phyloP scores from a whole-genome alignment of 1,140 invertebrate species.

The Eueides isabella region DNA sequence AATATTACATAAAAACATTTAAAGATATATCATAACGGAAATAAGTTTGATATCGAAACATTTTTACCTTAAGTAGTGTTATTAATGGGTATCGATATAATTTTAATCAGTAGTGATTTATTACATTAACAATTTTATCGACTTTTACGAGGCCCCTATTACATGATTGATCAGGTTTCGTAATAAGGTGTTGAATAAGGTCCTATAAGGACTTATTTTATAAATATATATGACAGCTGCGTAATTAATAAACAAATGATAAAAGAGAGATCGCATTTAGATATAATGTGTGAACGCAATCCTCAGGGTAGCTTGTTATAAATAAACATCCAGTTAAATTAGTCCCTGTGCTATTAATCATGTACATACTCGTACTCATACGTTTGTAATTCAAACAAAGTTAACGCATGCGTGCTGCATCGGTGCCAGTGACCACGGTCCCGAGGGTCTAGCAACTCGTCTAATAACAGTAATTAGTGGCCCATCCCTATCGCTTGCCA shows the following conservation, averaged over 20 bases:
- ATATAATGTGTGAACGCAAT: conserved; percentile 27
- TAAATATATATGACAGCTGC: background rate
- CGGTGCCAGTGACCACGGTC: conserved; percentile 52
- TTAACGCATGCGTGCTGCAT: conserved; percentile 42
- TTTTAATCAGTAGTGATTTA: conserved; percentile 15
- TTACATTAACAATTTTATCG: conserved; percentile 10
- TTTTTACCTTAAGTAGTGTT: conserved; percentile 6
- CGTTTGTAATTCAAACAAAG: conserved; percentile 39
- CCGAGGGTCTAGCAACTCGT: conserved; percentile 56
- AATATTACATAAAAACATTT: background rate
- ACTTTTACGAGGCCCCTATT: conserved; percentile 3
- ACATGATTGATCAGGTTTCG: conserved; percentile 10
- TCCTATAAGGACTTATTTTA: background rate
- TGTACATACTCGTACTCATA: conserved; percentile 17
- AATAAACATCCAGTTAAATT: conserved; percentile 47
- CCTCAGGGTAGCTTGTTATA: conserved; percentile 32
- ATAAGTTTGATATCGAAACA: background rate
- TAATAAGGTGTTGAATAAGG: background rate
- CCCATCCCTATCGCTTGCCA: conserved; percentile 50
- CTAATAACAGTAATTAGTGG: conserved; percentile 75
- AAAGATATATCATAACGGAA: conserved; percentile 7
- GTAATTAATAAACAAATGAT: conserved; percentile 3
- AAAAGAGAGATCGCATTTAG: conserved; percentile 30
- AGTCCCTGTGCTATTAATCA: conserved; percentile 44
- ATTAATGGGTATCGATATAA: conserved; percentile 11